Evolutionary conservation across 2,113 vertebrate species (phyloP).

Genomic region (Heterotis niloticus): DNA sequence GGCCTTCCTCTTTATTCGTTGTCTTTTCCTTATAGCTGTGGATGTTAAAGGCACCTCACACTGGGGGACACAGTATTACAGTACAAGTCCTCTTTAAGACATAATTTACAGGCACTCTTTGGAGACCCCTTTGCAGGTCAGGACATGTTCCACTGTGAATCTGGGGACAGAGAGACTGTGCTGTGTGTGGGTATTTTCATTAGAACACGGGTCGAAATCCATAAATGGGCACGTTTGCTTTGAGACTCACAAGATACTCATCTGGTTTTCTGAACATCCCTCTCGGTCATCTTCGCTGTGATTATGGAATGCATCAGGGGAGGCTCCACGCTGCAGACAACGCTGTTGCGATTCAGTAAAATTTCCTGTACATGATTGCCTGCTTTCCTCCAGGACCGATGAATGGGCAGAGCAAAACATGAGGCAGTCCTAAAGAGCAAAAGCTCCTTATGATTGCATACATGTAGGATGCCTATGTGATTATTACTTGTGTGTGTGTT

Average conservation of each 20-base stretch:
- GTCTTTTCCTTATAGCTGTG: too few species aligned
- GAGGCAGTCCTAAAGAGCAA: background rate
- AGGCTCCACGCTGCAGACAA: constrained; percentile 10
- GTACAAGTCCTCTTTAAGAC: too few species aligned
- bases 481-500: background rate
- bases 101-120: too few species aligned
- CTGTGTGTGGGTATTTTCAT: background rate
- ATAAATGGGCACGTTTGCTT: background rate
- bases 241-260: constrained; percentile 12
- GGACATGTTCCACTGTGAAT: too few species aligned
- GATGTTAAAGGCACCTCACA: too few species aligned
- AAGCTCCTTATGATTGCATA: background rate
- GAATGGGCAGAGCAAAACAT: background rate
- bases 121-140: too few species aligned
- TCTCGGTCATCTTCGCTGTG: constrained; percentile 6
- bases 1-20: too few species aligned
- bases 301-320: background rate
- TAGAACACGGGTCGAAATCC: background rate
- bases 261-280: background rate
- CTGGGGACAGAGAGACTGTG: too few species aligned
- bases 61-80: too few species aligned
- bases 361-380: background rate
- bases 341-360: constrained; percentile 5
- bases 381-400: background rate
- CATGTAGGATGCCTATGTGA: background rate